These are phyloP conservation scores for Anguilla anguilla DNA, from an alignment of 2,797 vertebrate genomes.

Conservation along the genomic window DNA sequence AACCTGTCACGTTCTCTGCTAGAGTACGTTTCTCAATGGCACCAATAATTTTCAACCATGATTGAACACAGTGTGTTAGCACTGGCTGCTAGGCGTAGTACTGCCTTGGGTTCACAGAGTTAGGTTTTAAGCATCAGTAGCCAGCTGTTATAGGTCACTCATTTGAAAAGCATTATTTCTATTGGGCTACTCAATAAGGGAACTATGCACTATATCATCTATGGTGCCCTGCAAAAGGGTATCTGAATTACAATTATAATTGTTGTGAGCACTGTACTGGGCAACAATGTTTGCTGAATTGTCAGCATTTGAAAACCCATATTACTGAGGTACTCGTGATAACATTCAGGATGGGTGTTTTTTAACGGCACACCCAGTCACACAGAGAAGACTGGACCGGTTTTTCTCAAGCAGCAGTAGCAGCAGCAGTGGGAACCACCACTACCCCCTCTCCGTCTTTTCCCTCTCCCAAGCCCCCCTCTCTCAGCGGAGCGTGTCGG, in stretches of 20 bases:
- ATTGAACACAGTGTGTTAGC: not conserved
- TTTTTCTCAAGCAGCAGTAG: not conserved
- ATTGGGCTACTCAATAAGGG: not conserved
- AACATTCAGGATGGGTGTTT: not conserved
- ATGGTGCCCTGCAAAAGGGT: not conserved
- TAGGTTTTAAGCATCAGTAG: not conserved
- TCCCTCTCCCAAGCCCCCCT: not conserved
- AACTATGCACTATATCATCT: not conserved
- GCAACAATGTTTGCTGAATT: not conserved
- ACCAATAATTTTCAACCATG: not conserved
- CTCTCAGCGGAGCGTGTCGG: slow-evolving; percentile 29
- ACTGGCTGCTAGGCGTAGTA: not conserved
- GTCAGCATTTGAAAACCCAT: not conserved
- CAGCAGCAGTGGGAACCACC: not conserved
- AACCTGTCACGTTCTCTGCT: slow-evolving; percentile 15
- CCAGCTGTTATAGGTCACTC: not conserved
- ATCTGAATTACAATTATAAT: not conserved
- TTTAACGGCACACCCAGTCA: not conserved
- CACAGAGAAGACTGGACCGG: not conserved
- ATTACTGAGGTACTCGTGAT: not conserved
- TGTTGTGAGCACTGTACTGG: not conserved
- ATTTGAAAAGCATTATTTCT: not conserved
- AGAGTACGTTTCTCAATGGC: slow-evolving; percentile 15
- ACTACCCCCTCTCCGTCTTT: not conserved
- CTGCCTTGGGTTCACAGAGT: not conserved